Percentiles rank a stretch among this genome's conserved stretches.
Evolutionary conservation across 2,797 vertebrate species (phyloP).

Genomic region (Phrynocephalus vlangalii): DNA sequence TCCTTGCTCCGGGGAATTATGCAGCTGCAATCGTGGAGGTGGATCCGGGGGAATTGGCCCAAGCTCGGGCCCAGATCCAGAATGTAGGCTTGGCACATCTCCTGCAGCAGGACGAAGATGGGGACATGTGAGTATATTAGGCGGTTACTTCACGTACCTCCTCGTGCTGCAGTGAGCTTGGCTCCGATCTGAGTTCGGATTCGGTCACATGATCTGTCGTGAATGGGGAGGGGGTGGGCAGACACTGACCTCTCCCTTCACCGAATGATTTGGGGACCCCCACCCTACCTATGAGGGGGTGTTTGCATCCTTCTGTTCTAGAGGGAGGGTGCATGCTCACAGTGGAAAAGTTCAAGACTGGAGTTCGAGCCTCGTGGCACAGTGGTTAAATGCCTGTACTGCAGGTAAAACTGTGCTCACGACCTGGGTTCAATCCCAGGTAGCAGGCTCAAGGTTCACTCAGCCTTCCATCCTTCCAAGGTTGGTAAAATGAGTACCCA

Average conservation of each 20-base stretch:
- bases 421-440: too few species aligned
- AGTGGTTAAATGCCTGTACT: too few species aligned
- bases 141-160: too few species aligned
- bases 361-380: background rate
- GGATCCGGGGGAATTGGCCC: constrained; percentile 79
- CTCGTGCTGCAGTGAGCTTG: too few species aligned
- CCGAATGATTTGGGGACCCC: background rate
- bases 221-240: background rate
- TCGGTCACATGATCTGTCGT: too few species aligned
- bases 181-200: too few species aligned
- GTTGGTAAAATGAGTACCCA: too few species aligned
- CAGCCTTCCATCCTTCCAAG: too few species aligned
- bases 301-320: background rate
- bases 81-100: constrained; percentile 82
- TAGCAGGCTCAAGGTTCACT: too few species aligned
- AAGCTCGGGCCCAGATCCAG: constrained; percentile 81
- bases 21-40: constrained; percentile 22
- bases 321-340: background rate
- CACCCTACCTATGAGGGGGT: background rate
- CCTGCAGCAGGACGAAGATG: constrained; percentile 88
- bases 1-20: constrained; percentile 37
- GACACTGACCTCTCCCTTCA: background rate
- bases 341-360: background rate
- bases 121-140: constrained; percentile 85
- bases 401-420: too few species aligned